phyloP scores from a whole-genome alignment of 2,113 vertebrate genomes.

The Tetrax tetrax region DNA sequence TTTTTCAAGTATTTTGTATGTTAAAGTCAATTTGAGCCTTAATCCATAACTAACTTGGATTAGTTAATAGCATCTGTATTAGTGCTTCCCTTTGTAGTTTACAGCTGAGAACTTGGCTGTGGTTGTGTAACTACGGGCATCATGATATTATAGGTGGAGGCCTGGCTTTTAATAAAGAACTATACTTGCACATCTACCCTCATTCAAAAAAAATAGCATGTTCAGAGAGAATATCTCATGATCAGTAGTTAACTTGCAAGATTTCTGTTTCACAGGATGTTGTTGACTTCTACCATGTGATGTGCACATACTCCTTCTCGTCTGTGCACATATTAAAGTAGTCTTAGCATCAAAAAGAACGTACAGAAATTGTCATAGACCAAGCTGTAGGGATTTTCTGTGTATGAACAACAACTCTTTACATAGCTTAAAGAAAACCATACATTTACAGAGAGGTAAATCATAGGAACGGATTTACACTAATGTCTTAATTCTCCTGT shows the following conservation, averaged over 20 bases:
- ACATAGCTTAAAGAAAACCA: neutral
- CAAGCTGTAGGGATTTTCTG: neutral
- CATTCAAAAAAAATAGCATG: neutral
- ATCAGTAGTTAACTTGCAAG: neutral
- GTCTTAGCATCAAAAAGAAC: neutral
- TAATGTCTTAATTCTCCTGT: constrained; percentile 19
- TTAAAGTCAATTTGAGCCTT: neutral
- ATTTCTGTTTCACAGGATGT: neutral
- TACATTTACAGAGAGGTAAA: neutral
- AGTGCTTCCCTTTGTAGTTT: neutral
- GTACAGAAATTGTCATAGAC: neutral
- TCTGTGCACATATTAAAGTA: neutral
- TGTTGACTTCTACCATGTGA: neutral
- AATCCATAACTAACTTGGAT: neutral
- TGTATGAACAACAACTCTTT: neutral
- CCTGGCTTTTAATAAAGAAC: neutral
- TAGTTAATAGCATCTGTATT: neutral
- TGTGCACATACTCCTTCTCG: neutral
- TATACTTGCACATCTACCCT: neutral
- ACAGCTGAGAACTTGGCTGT: neutral
- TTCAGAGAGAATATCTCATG: neutral
- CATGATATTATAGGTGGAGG: neutral
- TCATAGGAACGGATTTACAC: constrained; percentile 24
- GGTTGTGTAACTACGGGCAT: neutral
- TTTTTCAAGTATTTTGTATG: neutral